phyloP scores from a whole-genome alignment of 2,888 invertebrate species.

The Pseudoips prasinana region DNA sequence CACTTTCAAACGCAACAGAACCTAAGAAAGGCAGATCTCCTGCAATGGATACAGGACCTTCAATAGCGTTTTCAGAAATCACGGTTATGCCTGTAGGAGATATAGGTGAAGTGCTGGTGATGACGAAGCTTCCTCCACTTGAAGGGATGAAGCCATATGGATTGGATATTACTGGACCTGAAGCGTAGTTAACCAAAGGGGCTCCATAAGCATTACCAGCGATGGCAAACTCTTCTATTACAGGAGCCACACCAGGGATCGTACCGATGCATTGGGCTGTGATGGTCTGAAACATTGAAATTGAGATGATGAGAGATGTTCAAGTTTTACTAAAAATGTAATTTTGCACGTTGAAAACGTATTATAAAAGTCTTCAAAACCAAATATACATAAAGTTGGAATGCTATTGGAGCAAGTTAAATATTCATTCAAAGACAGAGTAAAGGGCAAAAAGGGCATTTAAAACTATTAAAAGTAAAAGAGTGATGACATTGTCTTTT shows the following conservation, averaged over 20 bases:
- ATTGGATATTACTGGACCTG: conserved; percentile 1
- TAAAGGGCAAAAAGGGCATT: too few species aligned
- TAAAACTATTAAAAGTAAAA: too few species aligned
- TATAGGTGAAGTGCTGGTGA: conserved; percentile 39
- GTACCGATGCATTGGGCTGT: conserved; percentile 19
- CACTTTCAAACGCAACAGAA: conserved; percentile 40
- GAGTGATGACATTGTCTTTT: too few species aligned
- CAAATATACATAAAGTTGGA: too few species aligned
- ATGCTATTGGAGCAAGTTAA: too few species aligned
- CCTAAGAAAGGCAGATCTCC: conserved; percentile 47
- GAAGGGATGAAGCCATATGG: conserved; percentile 10
- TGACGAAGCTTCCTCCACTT: conserved; percentile 30
- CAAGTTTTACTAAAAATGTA: too few species aligned
- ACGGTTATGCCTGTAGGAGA: conserved; percentile 43
- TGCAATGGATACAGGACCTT: conserved; percentile 35
- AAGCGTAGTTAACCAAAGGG: neutral
- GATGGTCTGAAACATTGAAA: conserved; percentile 20
- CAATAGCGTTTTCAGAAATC: conserved; percentile 46
- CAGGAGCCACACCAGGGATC: neutral
- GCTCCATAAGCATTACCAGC: neutral
- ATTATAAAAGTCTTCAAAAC: too few species aligned
- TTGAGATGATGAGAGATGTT: too few species aligned
- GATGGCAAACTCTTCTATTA: neutral
- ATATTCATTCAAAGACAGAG: too few species aligned
- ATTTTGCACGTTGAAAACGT: too few species aligned